Evolutionary conservation across 1,140 invertebrate species (phyloP).

Genomic region (Antheraea pernyi): DNA sequence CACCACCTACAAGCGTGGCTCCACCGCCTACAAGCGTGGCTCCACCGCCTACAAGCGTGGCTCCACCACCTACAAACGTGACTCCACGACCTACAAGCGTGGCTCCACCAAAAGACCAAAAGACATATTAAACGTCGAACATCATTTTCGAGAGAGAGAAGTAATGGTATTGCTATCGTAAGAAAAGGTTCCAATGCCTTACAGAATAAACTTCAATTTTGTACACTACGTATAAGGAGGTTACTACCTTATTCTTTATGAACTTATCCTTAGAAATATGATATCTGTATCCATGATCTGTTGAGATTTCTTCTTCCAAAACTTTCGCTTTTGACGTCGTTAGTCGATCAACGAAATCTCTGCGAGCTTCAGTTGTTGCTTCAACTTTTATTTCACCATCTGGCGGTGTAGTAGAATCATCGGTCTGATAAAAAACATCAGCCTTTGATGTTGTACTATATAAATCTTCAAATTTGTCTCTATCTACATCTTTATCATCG

Average conservation of each 20-base stretch:
- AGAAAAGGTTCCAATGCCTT: too few relatives aligned
- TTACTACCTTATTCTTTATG: conserved; percentile 11
- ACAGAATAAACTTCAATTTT: too few relatives aligned
- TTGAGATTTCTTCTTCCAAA: neutral
- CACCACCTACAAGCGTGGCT: too few relatives aligned
- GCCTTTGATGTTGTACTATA: neutral
- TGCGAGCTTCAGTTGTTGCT: neutral
- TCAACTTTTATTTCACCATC: neutral
- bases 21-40: too few relatives aligned
- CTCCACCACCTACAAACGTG: too few relatives aligned
- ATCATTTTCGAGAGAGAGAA: too few relatives aligned
- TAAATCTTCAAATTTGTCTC: neutral
- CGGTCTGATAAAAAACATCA: neutral
- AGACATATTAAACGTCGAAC: too few relatives aligned
- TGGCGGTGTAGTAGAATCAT: neutral
- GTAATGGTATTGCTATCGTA: too few relatives aligned
- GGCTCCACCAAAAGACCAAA: too few relatives aligned
- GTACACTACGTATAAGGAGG: too few relatives aligned
- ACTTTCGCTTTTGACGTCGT: neutral
- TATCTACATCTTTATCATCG: neutral
- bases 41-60: too few relatives aligned
- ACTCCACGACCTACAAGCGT: too few relatives aligned
- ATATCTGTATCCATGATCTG: neutral
- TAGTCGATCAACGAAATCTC: neutral
- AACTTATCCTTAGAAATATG: conserved; percentile 4